Evolutionary conservation across 1,140 invertebrate genomes (phyloP), one percentile per base, ranked within the genome.

Genomic region (Drosophila setifemur): DNA sequence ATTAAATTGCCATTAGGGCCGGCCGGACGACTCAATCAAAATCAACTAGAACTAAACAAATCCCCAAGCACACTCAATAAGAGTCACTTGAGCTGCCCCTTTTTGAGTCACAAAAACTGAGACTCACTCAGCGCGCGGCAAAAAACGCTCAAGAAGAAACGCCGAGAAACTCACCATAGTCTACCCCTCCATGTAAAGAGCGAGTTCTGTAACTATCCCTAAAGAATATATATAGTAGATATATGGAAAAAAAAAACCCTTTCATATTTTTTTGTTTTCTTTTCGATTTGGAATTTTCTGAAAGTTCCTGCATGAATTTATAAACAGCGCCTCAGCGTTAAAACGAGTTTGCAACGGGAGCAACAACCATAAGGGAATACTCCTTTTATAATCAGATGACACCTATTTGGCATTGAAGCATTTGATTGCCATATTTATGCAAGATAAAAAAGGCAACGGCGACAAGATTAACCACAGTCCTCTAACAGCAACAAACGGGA

Each of bases 401-500:
- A 85, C 78, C 79, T 82, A 64, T 66, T 82, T 82, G 69, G 71
- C 72, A 76, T 33, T 68, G 25, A 69, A 85, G 81, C 60, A 86
- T 81, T 86, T 85, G 81, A 85, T 86, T 86, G 81, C 75, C 81
- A 85, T 85, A 81, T 86, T 85, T 85, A 85, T 86, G 75, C 53
- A 49, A 81, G 81, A 86, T 86, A 85, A 85, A 81, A 64, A 81
- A 86, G 79, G 81, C 81, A 86, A 81, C 81, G 71, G 81, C 81
- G 81, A 81, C 81, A 85, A 85, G 81, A 85, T 85, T 85, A 85
- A 85, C 81, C 81, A 86, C 81, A 85, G 78, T 81, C 71, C 68
- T 67, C 81, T 68, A 85, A 85, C 75, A 85, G 71, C 50, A 45
- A 37, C 57, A 63, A 85, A 85, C 54, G 54, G 37, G 25, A 53